A percentile compares a stretch with the other conserved stretches of the same genome.
Evolutionary conservation across 2,113 vertebrate species (phyloP).

Genomic region (Promerops cafer): DNA sequence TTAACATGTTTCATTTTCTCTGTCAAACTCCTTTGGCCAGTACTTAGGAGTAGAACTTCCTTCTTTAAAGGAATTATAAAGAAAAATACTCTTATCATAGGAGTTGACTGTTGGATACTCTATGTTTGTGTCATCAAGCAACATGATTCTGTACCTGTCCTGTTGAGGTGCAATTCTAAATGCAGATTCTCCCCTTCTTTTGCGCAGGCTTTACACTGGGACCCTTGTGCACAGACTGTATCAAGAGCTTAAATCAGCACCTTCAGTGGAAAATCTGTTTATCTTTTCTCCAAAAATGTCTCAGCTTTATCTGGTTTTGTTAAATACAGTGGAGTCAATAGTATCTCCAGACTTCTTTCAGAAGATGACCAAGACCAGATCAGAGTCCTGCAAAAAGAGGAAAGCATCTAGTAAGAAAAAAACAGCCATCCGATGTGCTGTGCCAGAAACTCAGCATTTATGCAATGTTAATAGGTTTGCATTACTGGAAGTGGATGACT

Average conservation of each 20-base stretch:
- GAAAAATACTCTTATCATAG: neutral
- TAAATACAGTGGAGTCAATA: constrained; percentile 34
- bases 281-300: constrained; percentile 56
- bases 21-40: neutral
- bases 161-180: neutral
- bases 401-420: neutral
- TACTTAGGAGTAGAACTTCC: neutral
- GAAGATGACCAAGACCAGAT: neutral
- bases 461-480: constrained; percentile 55
- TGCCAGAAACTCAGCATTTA: neutral
- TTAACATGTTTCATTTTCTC: neutral
- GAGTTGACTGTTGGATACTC: neutral
- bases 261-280: constrained; percentile 71
- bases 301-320: constrained; percentile 70
- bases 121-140: neutral
- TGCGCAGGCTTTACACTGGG: constrained; percentile 84
- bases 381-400: constrained; percentile 26
- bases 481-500: constrained; percentile 43
- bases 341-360: constrained; percentile 49
- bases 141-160: neutral
- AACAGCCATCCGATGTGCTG: neutral
- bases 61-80: neutral
- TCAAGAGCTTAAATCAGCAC: constrained; percentile 63
- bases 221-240: constrained; percentile 80
- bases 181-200: neutral